Evolutionary conservation across 2,797 vertebrate species (phyloP), one percentile per base, ranked within the genome.

Genomic region (Spinus pinus): DNA sequence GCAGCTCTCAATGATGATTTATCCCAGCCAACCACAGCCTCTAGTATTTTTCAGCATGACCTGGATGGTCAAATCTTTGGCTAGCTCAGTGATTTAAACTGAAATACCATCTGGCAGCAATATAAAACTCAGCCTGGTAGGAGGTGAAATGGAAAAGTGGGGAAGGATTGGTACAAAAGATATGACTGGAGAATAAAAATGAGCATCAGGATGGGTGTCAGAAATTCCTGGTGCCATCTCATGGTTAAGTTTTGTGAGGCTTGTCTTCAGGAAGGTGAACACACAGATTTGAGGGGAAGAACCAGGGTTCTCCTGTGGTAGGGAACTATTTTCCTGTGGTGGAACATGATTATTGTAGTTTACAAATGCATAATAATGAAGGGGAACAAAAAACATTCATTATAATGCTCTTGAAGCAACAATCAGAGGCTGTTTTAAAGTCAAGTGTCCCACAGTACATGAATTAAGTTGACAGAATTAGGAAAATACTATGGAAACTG

Each of bases 381-480:
- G 54, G 73, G 58, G 47, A 95, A 66, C 85, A 93, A 96, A 92
- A 33, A 75, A n/a, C 62, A 37, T 61, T 41, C 35, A 27, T 91
- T 88, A 51, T 35, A 72, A 86, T 70, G 64, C 51, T 81, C 75
- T 86, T 46, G 54, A 90, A 88, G 13, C 31, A 92, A 94, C 82
- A 95, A 86, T 79, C 19, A 10, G 72, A 78, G 80, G 25, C 93
- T 95, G 86, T 95, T 90, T 86, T 66, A 79, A 84, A 92, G 80
- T 93, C 54, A 65, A 87, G 25, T 73, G 35, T 60, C 86, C 84
- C 46, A 2, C 91, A 94, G 88, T 27, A 88, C 83, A 92, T 95
- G 86, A 96, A 95, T 96, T 95, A 93, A 58, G 73, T 86, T 94
- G 95, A 96, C 92, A 93, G 93, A 88, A 94, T 70, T 90, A 86